phyloP scores from a whole-genome alignment of 2,888 invertebrate genomes.

The Lasioglossum vierecki region DNA sequence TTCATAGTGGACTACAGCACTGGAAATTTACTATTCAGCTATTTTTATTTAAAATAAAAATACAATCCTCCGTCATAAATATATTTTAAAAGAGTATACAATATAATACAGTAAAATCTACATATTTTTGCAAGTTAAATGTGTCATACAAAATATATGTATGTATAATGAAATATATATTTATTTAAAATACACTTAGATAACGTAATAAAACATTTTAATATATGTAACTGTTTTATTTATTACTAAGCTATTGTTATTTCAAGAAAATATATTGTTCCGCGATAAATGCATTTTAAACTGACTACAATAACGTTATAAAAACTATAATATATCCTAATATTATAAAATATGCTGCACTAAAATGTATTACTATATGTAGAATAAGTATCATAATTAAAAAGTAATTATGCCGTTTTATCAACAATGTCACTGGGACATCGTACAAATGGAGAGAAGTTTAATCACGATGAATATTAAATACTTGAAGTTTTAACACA shows the following conservation, averaged over 20 bases:
- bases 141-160: too few relatives aligned
- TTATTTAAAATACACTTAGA: too few relatives aligned
- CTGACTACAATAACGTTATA: neutral
- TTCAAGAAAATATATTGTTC: too few relatives aligned
- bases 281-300: too few relatives aligned
- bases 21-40: neutral
- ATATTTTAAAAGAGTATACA: neutral
- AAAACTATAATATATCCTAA: neutral
- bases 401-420: neutral
- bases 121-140: too few relatives aligned
- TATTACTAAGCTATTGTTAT: too few relatives aligned
- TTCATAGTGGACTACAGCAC: neutral
- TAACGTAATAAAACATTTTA: too few relatives aligned
- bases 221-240: too few relatives aligned
- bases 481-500: neutral
- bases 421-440: neutral
- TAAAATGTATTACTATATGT: neutral
- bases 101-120: neutral
- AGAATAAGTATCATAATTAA: neutral
- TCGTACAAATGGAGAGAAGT: neutral
- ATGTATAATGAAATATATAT: too few relatives aligned
- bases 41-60: neutral
- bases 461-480: neutral
- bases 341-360: too few relatives aligned
- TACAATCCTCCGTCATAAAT: neutral